Conservation (phyloP, 1,140 invertebrate genomes). For the Nasonia longicornis region DNA sequence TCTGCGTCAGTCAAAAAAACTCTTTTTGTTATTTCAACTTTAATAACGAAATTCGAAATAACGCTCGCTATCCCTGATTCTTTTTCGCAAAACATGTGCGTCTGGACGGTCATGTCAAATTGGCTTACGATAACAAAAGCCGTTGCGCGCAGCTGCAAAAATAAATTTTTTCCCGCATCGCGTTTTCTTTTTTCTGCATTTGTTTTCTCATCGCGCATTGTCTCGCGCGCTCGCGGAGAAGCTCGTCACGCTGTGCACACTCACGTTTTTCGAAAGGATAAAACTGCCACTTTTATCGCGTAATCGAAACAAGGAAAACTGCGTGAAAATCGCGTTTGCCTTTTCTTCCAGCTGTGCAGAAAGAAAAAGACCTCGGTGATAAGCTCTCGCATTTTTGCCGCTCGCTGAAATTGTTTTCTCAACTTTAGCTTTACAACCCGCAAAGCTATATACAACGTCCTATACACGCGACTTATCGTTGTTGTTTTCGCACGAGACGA, state of each 20-base stretch:
- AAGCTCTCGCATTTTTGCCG: background rate
- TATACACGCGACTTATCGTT: conserved; percentile 1
- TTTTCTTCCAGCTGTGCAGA: background rate
- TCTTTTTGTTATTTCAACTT: background rate
- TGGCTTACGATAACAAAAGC: conserved; percentile 26
- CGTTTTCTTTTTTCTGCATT: conserved; percentile 18
- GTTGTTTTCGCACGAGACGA: conserved; percentile 1
- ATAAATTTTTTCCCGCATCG: background rate
- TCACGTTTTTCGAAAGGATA: background rate
- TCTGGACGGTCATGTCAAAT: background rate
- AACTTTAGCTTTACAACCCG: background rate
- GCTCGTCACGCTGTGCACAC: background rate
- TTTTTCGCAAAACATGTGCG: background rate
- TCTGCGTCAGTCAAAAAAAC: background rate
- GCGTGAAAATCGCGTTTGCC: background rate
- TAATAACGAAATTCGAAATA: background rate
- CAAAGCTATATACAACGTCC: background rate
- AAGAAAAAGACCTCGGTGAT: background rate
- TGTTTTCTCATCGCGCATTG: background rate
- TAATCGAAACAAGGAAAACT: background rate
- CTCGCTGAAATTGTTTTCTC: background rate
- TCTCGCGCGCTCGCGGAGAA: background rate
- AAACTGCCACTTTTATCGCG: background rate
- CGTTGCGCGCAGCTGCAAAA: background rate
- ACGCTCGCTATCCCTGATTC: background rate